Percentiles rank a stretch among this genome's conserved stretches.
Conservation (phyloP, 2,797 vertebrate species). For the Thunnus albacares region DNA sequence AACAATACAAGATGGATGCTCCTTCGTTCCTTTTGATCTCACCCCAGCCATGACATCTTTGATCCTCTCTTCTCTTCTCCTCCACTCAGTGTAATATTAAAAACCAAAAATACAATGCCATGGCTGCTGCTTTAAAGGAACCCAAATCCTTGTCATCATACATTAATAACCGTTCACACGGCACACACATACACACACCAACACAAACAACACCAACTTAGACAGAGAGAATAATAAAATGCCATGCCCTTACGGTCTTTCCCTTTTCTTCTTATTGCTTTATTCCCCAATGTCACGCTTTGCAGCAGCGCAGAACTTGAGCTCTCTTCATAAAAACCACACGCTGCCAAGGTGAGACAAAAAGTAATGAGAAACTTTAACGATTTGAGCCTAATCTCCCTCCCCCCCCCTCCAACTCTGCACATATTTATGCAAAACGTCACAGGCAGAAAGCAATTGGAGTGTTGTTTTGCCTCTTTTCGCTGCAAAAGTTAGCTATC, state of each 20-base stretch:
- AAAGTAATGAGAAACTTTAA: constrained; percentile 78
- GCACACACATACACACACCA: constrained; percentile 40
- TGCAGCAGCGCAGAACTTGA: constrained; percentile 59
- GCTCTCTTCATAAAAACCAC: constrained; percentile 73
- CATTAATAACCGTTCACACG: constrained; percentile 72
- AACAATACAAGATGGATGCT: constrained; percentile 65
- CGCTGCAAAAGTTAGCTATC: constrained; percentile 71
- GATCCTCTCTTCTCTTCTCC: constrained; percentile 71
- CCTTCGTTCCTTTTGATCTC: constrained; percentile 76
- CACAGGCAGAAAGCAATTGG: constrained; percentile 64
- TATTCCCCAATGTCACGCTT: constrained; percentile 76
- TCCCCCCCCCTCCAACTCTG: constrained; percentile 56
- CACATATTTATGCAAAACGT: constrained; percentile 67
- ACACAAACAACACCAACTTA: constrained; percentile 60
- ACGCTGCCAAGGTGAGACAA: constrained; percentile 73
- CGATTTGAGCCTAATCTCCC: constrained; percentile 74
- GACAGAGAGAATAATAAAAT: constrained; percentile 76
- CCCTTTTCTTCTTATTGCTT: constrained; percentile 76
- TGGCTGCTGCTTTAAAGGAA: constrained; percentile 64
- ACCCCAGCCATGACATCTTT: constrained; percentile 72
- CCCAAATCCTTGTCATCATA: constrained; percentile 76
- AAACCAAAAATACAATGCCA: constrained; percentile 67
- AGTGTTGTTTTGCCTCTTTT: constrained; percentile 69
- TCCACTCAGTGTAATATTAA: constrained; percentile 76
- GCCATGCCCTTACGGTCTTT: constrained; percentile 64